Percentiles rank a stretch among this genome's conserved stretches.
These are phyloP conservation scores for Nothura maculosa DNA, from an alignment of 2,797 vertebrate genomes.

Conservation along the genomic window DNA sequence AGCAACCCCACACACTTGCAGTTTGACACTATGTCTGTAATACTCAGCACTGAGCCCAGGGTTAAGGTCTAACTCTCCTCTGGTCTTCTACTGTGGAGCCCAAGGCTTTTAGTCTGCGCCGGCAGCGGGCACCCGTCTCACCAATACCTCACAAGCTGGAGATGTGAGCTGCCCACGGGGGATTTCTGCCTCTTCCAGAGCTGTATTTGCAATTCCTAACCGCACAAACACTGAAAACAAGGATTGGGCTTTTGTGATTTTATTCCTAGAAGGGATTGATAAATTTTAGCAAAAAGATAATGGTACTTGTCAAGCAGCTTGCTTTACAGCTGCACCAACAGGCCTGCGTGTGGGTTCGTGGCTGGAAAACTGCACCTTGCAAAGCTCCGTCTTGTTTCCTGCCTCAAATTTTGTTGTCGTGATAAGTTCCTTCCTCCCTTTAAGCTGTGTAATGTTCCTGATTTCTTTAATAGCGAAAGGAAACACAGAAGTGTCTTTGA, in stretches of 20 bases:
- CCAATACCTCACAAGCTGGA: constrained; percentile 52
- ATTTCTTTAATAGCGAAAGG: neutral
- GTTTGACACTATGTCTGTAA: neutral
- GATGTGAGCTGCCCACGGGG: constrained; percentile 14
- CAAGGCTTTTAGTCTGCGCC: neutral
- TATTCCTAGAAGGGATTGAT: constrained; percentile 17
- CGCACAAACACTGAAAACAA: neutral
- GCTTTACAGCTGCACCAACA: neutral
- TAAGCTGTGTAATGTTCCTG: neutral
- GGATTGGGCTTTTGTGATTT: neutral
- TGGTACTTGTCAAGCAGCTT: constrained; percentile 7
- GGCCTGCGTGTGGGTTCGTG: neutral
- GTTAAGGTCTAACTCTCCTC: neutral
- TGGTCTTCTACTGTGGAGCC: constrained; percentile 29
- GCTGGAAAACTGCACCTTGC: neutral
- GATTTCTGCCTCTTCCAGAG: neutral
- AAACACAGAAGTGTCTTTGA: neutral
- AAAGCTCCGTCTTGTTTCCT: neutral
- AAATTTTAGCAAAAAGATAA: neutral
- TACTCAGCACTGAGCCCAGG: neutral
- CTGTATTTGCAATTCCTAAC: constrained; percentile 34
- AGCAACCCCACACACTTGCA: constrained; percentile 1
- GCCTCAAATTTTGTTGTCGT: neutral
- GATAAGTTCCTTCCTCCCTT: constrained; percentile 38
- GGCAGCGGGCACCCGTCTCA: neutral